phyloP scores from a whole-genome alignment of 1,140 invertebrate genomes.

The Drosophila orosa region DNA sequence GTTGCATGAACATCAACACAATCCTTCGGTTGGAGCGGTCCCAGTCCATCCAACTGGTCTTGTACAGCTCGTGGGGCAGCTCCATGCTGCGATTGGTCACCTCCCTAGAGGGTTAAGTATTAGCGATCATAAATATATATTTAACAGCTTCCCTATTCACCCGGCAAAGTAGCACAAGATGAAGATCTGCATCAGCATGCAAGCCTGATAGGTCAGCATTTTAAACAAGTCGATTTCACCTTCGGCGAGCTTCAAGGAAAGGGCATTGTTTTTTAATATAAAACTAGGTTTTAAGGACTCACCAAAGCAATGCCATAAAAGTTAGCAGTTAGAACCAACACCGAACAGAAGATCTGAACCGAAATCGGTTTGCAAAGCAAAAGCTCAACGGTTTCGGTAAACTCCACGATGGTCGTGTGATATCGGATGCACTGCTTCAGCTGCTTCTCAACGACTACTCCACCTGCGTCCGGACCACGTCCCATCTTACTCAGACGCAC shows the following conservation, averaged over 20 bases:
- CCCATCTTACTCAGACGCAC: slow-evolving; percentile 51
- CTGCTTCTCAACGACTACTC: slow-evolving; percentile 18
- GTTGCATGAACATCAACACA: slow-evolving; percentile 67
- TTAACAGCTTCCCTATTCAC: slow-evolving; percentile 6
- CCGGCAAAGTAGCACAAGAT: slow-evolving; percentile 75
- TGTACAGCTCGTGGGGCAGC: slow-evolving; percentile 62
- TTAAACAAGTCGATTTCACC: slow-evolving; percentile 49
- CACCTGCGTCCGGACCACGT: not conserved
- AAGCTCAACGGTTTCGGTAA: slow-evolving; percentile 47
- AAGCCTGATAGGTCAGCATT: slow-evolving; percentile 58
- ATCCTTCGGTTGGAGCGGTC: slow-evolving; percentile 47
- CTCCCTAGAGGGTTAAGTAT: slow-evolving; percentile 30
- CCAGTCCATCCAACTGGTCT: slow-evolving; percentile 64
- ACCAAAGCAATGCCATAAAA: slow-evolving; percentile 76
- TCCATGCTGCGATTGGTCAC: slow-evolving; percentile 56
- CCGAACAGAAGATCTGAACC: slow-evolving; percentile 66
- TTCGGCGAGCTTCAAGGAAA: slow-evolving; percentile 55
- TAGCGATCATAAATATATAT: not conserved
- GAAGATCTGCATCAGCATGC: slow-evolving; percentile 74
- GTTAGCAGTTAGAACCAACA: slow-evolving; percentile 73
- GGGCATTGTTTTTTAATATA: not conserved
- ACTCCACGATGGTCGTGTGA: slow-evolving; percentile 46
- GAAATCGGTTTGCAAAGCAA: slow-evolving; percentile 70
- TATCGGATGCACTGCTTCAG: slow-evolving; percentile 59
- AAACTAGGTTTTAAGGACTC: slow-evolving; percentile 2